These are phyloP conservation scores for Beaufortia kweichowensis DNA, from an alignment of 2,113 vertebrate species.

Conservation along the genomic window DNA sequence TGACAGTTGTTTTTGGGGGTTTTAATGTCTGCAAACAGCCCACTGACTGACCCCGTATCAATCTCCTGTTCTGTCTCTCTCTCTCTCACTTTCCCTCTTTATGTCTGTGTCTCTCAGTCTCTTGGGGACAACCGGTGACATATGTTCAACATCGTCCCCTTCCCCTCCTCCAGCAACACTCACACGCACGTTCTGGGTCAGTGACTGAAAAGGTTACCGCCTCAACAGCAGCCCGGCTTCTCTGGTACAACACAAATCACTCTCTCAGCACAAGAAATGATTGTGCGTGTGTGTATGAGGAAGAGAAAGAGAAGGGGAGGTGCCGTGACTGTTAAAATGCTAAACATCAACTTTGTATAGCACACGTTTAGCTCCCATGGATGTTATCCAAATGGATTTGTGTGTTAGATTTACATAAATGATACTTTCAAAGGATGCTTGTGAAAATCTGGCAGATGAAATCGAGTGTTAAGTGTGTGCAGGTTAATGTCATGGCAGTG, in stretches of 20 bases:
- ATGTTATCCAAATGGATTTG: constrained; percentile 26
- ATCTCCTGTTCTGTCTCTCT: constrained; percentile 41
- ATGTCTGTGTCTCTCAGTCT: constrained; percentile 41
- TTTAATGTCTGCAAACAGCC: constrained; percentile 15
- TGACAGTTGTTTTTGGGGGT: constrained; percentile 1
- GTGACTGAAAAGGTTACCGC: constrained; percentile 93
- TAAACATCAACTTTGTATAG: constrained; percentile 32
- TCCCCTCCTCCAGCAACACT: constrained; percentile 62
- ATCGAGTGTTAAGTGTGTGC: not conserved
- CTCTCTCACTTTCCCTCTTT: constrained; percentile 44
- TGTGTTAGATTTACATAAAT: constrained; percentile 1
- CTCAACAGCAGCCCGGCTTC: constrained; percentile 88
- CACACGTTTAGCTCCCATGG: not conserved
- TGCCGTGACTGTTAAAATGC: constrained; percentile 16
- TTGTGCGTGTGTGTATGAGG: not conserved
- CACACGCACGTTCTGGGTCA: constrained; percentile 85
- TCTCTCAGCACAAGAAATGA: constrained; percentile 29
- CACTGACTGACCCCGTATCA: constrained; percentile 37
- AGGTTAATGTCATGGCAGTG: constrained; percentile 9
- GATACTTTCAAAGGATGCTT: constrained; percentile 15
- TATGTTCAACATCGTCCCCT: constrained; percentile 83
- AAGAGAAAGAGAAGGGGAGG: constrained; percentile 31
- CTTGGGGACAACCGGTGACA: constrained; percentile 78
- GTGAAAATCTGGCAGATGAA: not conserved
- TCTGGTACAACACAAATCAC: constrained; percentile 81